phyloP scores from a whole-genome alignment of 2,113 vertebrate genomes.

The Chelonoidis abingdonii region DNA sequence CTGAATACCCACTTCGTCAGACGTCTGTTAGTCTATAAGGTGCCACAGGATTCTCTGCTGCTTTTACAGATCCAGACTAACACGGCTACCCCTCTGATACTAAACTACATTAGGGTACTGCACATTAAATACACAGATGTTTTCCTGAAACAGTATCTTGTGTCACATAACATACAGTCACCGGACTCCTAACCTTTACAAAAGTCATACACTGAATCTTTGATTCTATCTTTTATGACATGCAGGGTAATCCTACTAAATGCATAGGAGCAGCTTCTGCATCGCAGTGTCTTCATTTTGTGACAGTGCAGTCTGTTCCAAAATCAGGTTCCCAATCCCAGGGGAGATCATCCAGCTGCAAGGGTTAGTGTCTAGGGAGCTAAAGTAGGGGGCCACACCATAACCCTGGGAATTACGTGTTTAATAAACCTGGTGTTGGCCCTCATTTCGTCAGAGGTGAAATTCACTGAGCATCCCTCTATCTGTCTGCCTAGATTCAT shows the following conservation, averaged over 20 bases:
- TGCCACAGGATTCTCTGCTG: too few species aligned
- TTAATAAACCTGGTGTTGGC: background rate
- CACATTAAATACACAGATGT: background rate
- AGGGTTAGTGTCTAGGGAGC: background rate
- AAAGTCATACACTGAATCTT: background rate
- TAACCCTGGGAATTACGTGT: background rate
- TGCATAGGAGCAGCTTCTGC: background rate
- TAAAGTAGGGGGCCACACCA: background rate
- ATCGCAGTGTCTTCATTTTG: background rate
- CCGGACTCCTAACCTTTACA: background rate
- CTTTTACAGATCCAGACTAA: too few species aligned
- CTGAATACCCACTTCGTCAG: too few species aligned
- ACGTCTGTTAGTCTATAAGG: too few species aligned
- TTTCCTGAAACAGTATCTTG: background rate
- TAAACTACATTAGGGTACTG: background rate
- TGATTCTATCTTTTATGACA: background rate
- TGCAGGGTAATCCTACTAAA: background rate
- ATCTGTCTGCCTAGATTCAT: background rate
- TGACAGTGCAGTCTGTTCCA: background rate
- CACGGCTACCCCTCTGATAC: too few species aligned
- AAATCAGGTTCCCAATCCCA: background rate
- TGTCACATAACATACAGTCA: background rate
- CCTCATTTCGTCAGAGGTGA: background rate
- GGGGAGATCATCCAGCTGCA: too few species aligned
- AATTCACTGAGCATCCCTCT: background rate